Base-by-base conservation (phyloP, 2,113 vertebrate species). In the Oxygymnocypris stewartii region DNA sequence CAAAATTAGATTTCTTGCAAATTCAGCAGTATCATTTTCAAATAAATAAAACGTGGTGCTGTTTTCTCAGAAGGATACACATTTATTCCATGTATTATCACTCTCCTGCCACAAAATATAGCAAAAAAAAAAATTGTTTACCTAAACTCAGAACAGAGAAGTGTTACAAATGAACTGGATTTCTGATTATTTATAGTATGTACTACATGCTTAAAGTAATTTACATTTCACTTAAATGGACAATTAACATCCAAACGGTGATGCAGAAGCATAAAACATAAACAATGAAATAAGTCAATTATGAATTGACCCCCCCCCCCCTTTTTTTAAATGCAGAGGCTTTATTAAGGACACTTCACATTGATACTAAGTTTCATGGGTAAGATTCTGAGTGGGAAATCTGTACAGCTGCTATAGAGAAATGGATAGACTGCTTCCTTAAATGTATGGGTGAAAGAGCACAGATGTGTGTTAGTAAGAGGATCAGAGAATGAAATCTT, bases 401-500 rank as follows among this genome's bases (percentile, higher is more conserved):
- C 10, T 25, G 42, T 13, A 42, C 35, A 71, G 37, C 14, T 40
- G 49, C 20, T 84, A 23, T 69, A 80, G 20, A 88, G 77, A 20
- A 88, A 86, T 6, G 87, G 84, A 83, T 71, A 86, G 23, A 86
- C 23, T 44, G 57, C 78, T 65, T 86, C 80, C 1, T 25, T 81
- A 37, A 88, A 80, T 73, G 51, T 84, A 37, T 51, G 23, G 47
- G 25, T 54, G 44, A 86, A 84, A 1, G 37, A 57, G 44, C 25
- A 9, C 35, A 88, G 65, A 10, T 57, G 40, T 6, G 76, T 67
- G 11, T 88, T 57, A 20, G 82, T 57, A 40, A 57, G 65, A 4
- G 69, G 35, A 73, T 73, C 35, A 40, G 69, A 73, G 69, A 73
- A 73, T 23, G 69, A 73, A 40, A 61, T 84, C 81, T 75, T 13